Evolutionary conservation across 2,888 invertebrate species (phyloP).

Genomic region (Leptinotarsa haldemani): DNA sequence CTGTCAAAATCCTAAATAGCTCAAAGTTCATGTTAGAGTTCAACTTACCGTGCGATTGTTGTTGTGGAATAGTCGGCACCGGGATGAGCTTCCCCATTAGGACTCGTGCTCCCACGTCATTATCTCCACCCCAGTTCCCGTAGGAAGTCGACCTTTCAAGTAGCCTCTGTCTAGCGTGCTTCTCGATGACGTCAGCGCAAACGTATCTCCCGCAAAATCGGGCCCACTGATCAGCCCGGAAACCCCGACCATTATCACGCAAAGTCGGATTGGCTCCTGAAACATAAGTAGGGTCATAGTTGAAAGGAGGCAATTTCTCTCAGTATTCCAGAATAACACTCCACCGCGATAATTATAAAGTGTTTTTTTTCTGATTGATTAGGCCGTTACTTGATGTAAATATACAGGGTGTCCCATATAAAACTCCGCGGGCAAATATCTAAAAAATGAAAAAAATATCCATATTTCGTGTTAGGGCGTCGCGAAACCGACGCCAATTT

Average conservation of each 20-base stretch:
- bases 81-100: conserved; percentile 67
- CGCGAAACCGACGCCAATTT: too few species aligned
- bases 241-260: conserved; percentile 75
- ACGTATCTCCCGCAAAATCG: conserved; percentile 77
- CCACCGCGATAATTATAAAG: too few species aligned
- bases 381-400: too few species aligned
- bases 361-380: too few species aligned
- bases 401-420: too few species aligned
- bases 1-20: too few species aligned
- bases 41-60: conserved; percentile 58
- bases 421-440: too few species aligned
- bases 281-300: conserved; percentile 40
- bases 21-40: too few species aligned
- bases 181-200: conserved; percentile 78
- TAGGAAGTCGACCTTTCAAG: conserved; percentile 70
- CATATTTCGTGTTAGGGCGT: too few species aligned
- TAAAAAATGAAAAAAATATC: too few species aligned
- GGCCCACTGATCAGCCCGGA: conserved; percentile 82
- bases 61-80: conserved; percentile 54
- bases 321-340: too few species aligned
- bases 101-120: conserved; percentile 69
- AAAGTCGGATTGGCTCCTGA: conserved; percentile 77
- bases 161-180: conserved; percentile 71
- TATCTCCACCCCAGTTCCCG: conserved; percentile 72
- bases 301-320: background rate